A percentile compares a stretch with the other conserved stretches of the same genome.
Evolutionary conservation across 2,888 invertebrate species (phyloP).

Genomic region (Sabatieria punctata): DNA sequence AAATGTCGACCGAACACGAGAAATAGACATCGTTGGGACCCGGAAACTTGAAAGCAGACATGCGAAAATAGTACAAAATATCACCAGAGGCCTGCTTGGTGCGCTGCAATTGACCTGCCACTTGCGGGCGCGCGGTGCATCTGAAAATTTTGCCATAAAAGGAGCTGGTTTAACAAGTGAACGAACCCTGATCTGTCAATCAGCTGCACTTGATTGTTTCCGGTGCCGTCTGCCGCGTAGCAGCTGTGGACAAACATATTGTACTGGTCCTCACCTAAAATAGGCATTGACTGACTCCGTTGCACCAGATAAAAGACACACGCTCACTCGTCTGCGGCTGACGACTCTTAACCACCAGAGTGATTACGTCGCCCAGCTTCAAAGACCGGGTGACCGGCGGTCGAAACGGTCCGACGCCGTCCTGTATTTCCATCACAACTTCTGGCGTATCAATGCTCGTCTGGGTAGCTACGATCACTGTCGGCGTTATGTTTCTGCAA

Average conservation of each 20-base stretch:
- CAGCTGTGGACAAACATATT: slow-evolving; percentile 30
- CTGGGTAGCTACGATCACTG: slow-evolving; percentile 14
- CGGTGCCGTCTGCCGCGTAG: slow-evolving; percentile 25
- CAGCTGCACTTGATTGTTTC: slow-evolving; percentile 18
- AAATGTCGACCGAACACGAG: slow-evolving; percentile 27
- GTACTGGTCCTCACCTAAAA: slow-evolving; percentile 18
- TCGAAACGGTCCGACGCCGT: slow-evolving; percentile 20
- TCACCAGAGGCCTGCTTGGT: slow-evolving; percentile 15
- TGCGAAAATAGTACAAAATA: slow-evolving; percentile 12
- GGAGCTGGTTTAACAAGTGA: too few species aligned
- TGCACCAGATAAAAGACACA: background rate
- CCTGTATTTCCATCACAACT: slow-evolving; percentile 23
- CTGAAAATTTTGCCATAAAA: slow-evolving; percentile 14
- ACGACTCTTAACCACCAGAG: slow-evolving; percentile 18
- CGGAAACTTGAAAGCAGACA: slow-evolving; percentile 23
- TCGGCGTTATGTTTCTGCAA: slow-evolving; percentile 7
- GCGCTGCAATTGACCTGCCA: slow-evolving; percentile 19
- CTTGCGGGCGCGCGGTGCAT: slow-evolving; percentile 21
- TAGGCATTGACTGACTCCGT: background rate
- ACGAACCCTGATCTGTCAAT: slow-evolving; percentile 23
- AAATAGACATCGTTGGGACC: slow-evolving; percentile 29
- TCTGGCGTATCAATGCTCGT: slow-evolving; percentile 8
- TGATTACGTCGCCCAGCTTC: slow-evolving; percentile 25
- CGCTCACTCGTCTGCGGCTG: background rate
- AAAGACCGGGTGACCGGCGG: slow-evolving; percentile 19